Base-by-base conservation (phyloP, 2,888 invertebrate species). In the Euplexia lucipara region DNA sequence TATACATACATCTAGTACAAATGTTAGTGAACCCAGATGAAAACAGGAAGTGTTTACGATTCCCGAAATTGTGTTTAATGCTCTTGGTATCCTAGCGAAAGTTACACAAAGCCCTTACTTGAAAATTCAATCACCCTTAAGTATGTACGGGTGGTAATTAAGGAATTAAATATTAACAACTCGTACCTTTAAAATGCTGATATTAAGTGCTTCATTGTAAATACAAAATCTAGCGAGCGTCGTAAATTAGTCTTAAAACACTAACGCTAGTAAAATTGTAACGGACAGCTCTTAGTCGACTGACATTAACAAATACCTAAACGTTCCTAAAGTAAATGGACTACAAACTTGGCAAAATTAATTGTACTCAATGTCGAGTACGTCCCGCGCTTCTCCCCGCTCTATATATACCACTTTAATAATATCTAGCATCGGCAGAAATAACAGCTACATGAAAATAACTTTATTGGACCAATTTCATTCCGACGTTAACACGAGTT, bases 391-490 rank as follows among this genome's bases (percentile, higher is more conserved):
- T 49, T 39, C 63, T 47, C 65, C 35, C 57, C 39, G 59, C 44
- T 65, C 61, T 68, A 62, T 47, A 57, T 56, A 56, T 59, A 67
- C 32, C 4, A 62, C 51, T 70, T 74, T 78, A 78, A 74, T 69
- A 73, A 79, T 75, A 78, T 72, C 57, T 51, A 64, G 51, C 72
- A 72, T 49, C 47, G 34, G 41, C 75, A 70, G 64, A 81, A 84
- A 84, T 83, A 81, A 67, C 76, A 70, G 71, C 30, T 51, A 70
- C 49, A 64, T 75, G 57, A 77, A 83, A 83, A 80, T 86, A 82
- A 70, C 45, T 82, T 79, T 70, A 71, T 72, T 64, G 54, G 72
- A 49, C 62, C 64, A 68, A 65, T 61, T 67, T 69, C 64, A 35
- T 54, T 54, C 18, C 42, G 57, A 59, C 51, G 63, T 63, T 69